Percentiles rank a stretch among this genome's conserved stretches.
phyloP scores from a whole-genome alignment of 2,888 invertebrate species.

The Leptura quadrifasciata region DNA sequence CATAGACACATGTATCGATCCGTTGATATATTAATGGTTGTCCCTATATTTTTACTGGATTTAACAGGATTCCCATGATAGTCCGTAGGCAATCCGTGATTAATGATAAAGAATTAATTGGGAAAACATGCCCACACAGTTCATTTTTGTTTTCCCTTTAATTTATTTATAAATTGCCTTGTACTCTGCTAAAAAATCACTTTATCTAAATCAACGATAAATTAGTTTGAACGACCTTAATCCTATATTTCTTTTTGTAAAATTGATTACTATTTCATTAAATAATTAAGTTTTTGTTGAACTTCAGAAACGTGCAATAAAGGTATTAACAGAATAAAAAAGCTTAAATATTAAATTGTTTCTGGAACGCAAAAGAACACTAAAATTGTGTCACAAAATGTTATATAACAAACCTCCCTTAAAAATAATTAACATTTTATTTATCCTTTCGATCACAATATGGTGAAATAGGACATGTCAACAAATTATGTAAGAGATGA shows the following conservation, averaged over 20 bases:
- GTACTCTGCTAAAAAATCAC: not conserved
- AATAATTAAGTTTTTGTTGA: too few species aligned
- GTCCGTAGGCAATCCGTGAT: conserved; percentile 31
- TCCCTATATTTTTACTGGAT: conserved; percentile 11
- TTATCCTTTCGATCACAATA: too few species aligned
- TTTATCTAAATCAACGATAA: not conserved
- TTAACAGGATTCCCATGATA: conserved; percentile 21
- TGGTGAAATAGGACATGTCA: too few species aligned
- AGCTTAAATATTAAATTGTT: too few species aligned
- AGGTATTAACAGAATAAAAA: too few species aligned
- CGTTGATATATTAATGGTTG: conserved; percentile 21
- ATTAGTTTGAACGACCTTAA: not conserved
- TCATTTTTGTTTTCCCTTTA: conserved; percentile 16
- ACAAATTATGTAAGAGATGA: too few species aligned
- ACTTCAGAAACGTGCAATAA: too few species aligned
- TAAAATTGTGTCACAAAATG: too few species aligned
- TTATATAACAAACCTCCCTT: too few species aligned
- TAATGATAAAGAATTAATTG: conserved; percentile 36
- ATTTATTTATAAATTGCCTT: conserved; percentile 8
- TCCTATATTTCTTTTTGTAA: not conserved
- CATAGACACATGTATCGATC: conserved; percentile 9
- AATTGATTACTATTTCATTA: too few species aligned
- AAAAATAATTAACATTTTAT: too few species aligned
- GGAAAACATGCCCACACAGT: conserved; percentile 12
- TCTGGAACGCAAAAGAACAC: too few species aligned